These are phyloP conservation scores for Trematomus bernacchii DNA, from an alignment of 2,797 vertebrate species.

Conservation along the genomic window DNA sequence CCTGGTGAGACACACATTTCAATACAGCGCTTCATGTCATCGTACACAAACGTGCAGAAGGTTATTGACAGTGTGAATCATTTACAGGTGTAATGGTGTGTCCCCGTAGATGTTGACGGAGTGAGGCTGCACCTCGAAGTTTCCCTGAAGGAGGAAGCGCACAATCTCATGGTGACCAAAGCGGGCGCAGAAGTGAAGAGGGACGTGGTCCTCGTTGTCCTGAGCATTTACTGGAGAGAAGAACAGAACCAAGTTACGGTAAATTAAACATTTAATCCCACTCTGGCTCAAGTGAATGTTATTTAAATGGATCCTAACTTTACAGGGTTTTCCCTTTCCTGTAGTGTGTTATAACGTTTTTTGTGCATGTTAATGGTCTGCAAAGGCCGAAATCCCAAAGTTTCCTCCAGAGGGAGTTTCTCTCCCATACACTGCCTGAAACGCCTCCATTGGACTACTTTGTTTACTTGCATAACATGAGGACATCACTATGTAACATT, in stretches of 20 bases:
- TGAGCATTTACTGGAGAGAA: conserved; percentile 90
- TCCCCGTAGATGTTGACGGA: conserved; percentile 96
- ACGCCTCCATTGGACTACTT: too few relatives aligned
- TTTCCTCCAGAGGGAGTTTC: too few relatives aligned
- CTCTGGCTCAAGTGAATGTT: background rate
- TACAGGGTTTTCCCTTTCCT: too few relatives aligned
- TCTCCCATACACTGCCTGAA: too few relatives aligned
- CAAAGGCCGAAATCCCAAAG: too few relatives aligned
- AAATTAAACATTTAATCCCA: background rate
- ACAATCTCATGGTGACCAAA: conserved; percentile 92
- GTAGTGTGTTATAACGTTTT: too few relatives aligned
- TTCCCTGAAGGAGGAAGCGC: conserved; percentile 90
- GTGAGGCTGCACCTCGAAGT: conserved; percentile 89
- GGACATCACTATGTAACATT: too few relatives aligned
- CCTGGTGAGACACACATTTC: conserved; percentile 77
- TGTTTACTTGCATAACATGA: too few relatives aligned
- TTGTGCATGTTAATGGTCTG: too few relatives aligned
- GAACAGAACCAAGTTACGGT: background rate
- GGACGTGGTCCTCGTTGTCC: conserved; percentile 94
- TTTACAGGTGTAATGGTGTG: conserved; percentile 92
- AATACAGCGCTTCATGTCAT: background rate
- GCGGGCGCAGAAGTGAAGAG: conserved; percentile 95
- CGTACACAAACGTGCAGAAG: background rate
- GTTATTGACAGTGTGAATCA: background rate
- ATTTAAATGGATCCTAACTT: too few relatives aligned